Conservation (phyloP, 1,140 invertebrate species). For the Medauroidea extradentata region DNA sequence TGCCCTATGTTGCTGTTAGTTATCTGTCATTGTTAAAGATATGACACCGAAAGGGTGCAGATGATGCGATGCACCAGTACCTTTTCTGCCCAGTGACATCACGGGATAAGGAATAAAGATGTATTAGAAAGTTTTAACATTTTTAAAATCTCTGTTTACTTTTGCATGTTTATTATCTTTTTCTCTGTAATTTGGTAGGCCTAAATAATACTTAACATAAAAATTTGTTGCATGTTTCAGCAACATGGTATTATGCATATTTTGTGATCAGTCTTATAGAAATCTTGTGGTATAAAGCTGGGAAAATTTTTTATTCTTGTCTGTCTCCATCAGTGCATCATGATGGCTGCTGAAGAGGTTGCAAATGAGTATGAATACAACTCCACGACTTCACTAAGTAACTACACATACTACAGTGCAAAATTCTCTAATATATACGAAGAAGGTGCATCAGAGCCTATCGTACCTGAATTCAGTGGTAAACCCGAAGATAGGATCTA, state of each 20-base stretch:
- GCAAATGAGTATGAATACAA: not conserved
- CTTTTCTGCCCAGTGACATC: no score
- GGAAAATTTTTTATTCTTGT: not conserved
- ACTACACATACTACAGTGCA: constrained; percentile 61
- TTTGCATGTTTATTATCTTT: not conserved
- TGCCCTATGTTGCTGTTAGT: no score
- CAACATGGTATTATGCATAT: not conserved
- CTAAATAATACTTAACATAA: not conserved
- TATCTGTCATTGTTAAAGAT: no score
- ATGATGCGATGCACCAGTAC: no score
- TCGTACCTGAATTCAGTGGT: not conserved
- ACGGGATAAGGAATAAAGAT: no score
- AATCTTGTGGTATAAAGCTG: not conserved
- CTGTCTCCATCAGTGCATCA: constrained; percentile 3
- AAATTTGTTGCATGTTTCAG: not conserved
- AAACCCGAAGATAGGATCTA: constrained; percentile 24
- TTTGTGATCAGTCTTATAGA: not conserved
- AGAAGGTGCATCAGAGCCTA: not conserved
- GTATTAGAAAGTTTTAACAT: no score
- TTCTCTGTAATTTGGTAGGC: not conserved
- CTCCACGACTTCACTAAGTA: constrained; percentile 13
- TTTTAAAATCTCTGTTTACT: not conserved
- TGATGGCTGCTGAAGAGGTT: constrained; percentile 3
- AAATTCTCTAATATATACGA: constrained; percentile 54
- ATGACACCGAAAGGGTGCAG: no score